Evolutionary conservation across 2,888 invertebrate species (phyloP).

Genomic region (Platycnemis pennipes): DNA sequence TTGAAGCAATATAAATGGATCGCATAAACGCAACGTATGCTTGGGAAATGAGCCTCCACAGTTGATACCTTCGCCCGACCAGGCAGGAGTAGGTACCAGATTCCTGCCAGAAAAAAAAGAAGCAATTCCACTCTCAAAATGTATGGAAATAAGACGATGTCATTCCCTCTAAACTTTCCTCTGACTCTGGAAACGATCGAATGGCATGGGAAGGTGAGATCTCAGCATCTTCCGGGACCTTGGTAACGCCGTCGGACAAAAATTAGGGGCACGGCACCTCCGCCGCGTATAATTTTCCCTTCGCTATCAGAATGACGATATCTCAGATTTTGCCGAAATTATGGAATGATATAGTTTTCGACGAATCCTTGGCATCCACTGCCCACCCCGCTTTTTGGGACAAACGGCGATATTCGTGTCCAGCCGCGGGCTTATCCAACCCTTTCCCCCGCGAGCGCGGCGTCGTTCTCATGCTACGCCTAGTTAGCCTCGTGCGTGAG

Average conservation of each 20-base stretch:
- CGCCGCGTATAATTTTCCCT: conserved; percentile 44
- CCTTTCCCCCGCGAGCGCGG: not conserved
- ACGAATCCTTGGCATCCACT: conserved; percentile 30
- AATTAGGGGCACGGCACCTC: conserved; percentile 42
- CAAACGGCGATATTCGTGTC: conserved; percentile 42
- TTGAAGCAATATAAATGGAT: not conserved
- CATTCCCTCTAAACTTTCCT: not conserved
- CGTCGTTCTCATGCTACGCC: not conserved
- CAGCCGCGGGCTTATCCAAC: conserved; percentile 30
- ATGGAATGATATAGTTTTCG: conserved; percentile 49
- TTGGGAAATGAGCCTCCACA: not conserved
- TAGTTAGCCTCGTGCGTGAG: not conserved
- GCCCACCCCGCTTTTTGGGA: conserved; percentile 22
- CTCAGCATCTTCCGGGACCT: not conserved
- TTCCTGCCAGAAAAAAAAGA: not conserved
- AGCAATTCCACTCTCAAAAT: not conserved
- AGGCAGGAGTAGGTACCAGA: not conserved
- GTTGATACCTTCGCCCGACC: not conserved
- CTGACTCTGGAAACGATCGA: not conserved
- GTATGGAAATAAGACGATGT: not conserved
- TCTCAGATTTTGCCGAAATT: conserved; percentile 36
- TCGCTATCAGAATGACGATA: conserved; percentile 30
- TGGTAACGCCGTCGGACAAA: not conserved
- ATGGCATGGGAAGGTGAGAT: conserved; percentile 15
- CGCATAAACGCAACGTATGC: not conserved